A percentile compares a stretch with the other conserved stretches of the same genome.
Conservation (phyloP, 2,888 invertebrate species). For the Harpalus rubripes region DNA sequence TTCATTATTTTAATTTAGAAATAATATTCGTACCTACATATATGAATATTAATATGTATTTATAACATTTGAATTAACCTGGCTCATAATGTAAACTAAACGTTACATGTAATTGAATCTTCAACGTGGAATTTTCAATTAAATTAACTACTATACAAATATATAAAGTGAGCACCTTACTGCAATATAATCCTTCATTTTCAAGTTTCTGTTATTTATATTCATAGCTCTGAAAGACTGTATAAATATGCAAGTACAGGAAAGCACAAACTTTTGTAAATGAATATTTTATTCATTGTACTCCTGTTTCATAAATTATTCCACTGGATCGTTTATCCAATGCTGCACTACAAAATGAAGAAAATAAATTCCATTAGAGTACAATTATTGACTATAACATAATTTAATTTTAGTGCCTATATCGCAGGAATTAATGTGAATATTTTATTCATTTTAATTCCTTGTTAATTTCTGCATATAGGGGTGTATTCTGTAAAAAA, state of each 20-base stretch:
- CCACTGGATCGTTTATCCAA: conserved; percentile 10
- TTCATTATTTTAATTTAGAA: too few species aligned
- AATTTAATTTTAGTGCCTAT: too few species aligned
- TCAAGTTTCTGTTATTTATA: conserved; percentile 2
- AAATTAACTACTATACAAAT: neutral
- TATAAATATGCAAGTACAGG: conserved; percentile 35
- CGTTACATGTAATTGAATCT: neutral
- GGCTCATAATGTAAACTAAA: too few species aligned
- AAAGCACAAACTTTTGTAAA: conserved; percentile 20
- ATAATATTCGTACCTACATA: too few species aligned
- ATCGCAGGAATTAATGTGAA: neutral
- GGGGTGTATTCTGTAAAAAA: too few species aligned
- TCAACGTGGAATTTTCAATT: neutral
- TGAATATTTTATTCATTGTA: conserved; percentile 36
- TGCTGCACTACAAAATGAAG: neutral
- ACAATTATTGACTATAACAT: neutral
- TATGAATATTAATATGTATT: too few species aligned
- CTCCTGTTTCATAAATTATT: conserved; percentile 37
- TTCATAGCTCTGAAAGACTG: neutral
- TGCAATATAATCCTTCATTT: neutral
- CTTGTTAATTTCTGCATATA: neutral
- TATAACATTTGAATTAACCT: too few species aligned
- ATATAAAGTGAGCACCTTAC: neutral
- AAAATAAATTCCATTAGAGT: neutral
- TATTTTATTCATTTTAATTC: neutral